These are phyloP conservation scores for Melitaea athalia DNA, from an alignment of 2,888 invertebrate species.

Conservation along the genomic window DNA sequence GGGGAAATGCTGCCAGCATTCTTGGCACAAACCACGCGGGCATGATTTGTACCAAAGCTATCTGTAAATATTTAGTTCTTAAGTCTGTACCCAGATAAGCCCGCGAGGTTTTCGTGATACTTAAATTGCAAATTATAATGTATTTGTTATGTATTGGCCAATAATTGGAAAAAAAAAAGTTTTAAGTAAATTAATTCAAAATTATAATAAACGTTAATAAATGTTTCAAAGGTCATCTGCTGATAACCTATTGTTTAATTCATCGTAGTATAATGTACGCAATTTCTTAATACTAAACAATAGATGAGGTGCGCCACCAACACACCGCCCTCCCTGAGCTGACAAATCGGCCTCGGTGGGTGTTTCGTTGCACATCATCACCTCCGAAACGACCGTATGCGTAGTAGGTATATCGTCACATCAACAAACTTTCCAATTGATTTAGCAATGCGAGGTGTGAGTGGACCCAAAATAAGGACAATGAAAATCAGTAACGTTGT, in stretches of 20 bases:
- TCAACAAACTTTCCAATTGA: slow-evolving; percentile 72
- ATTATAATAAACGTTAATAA: neutral
- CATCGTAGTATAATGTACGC: slow-evolving; percentile 35
- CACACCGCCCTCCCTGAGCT: slow-evolving; percentile 59
- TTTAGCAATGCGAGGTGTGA: slow-evolving; percentile 67
- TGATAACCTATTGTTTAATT: slow-evolving; percentile 24
- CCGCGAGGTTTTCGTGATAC: no score
- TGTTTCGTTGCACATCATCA: slow-evolving; percentile 74
- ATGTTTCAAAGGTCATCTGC: neutral
- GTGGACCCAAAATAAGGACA: slow-evolving; percentile 67
- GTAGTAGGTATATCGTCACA: slow-evolving; percentile 52
- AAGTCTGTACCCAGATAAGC: no score
- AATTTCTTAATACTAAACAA: slow-evolving; percentile 52
- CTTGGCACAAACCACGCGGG: no score
- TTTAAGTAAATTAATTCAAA: no score
- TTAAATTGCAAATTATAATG: no score
- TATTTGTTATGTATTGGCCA: no score
- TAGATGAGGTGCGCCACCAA: slow-evolving; percentile 66
- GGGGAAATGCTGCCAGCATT: no score
- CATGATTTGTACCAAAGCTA: no score
- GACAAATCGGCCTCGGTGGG: slow-evolving; percentile 57
- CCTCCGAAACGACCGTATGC: slow-evolving; percentile 60
- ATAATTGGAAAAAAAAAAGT: no score
- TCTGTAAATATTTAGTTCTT: no score
- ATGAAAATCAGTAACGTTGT: slow-evolving; percentile 70